Conservation (phyloP, 2,113 vertebrate species). For the Prietella phreatophila region DNA sequence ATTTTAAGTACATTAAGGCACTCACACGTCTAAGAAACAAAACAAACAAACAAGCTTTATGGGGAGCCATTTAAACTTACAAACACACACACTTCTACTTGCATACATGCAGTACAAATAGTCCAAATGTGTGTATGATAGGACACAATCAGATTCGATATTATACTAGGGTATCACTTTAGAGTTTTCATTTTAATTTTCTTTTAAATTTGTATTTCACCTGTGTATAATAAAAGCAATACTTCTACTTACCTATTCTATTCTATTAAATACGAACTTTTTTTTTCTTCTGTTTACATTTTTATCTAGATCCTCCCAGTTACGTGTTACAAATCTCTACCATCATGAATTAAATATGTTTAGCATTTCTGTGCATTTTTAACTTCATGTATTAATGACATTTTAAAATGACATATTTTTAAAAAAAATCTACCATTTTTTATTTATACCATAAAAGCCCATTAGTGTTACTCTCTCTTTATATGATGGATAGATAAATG, state of each 20-base stretch:
- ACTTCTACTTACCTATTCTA: too few species aligned
- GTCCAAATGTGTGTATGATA: neutral
- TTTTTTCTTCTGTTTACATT: neutral
- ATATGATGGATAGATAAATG: neutral
- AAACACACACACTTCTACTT: neutral
- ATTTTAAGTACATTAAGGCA: neutral
- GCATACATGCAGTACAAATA: neutral
- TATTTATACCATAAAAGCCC: neutral
- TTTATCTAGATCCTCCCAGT: neutral
- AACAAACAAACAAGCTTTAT: neutral
- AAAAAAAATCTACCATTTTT: neutral
- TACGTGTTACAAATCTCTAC: neutral
- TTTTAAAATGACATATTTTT: neutral
- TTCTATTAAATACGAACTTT: too few species aligned
- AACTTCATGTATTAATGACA: neutral
- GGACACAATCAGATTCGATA: neutral
- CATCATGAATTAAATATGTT: neutral
- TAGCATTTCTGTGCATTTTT: neutral
- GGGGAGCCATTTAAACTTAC: neutral
- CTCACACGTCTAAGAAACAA: neutral
- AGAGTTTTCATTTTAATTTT: neutral
- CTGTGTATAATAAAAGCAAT: too few species aligned
- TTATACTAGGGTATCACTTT: neutral
- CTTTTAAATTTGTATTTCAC: neutral
- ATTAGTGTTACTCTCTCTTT: neutral